Evolutionary conservation across 2,888 invertebrate genomes (phyloP).

Genomic region (Plebejus anna): DNA sequence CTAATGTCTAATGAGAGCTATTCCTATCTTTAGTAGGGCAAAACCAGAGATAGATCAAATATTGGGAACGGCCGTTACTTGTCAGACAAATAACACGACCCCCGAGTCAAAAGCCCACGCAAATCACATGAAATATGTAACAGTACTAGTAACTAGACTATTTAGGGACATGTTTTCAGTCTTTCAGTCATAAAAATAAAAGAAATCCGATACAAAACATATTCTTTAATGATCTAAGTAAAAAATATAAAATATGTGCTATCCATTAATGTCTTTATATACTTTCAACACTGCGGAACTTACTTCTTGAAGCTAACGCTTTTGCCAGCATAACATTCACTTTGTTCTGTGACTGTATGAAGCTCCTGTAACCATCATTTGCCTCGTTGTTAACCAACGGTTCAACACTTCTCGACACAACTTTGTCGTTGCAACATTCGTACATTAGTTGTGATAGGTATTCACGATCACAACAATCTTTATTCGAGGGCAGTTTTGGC

Average conservation of each 20-base stretch:
- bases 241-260: background rate
- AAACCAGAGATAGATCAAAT: too few relatives aligned
- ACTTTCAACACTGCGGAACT: constrained; percentile 49
- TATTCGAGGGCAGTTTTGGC: constrained; percentile 30
- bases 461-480: constrained; percentile 37
- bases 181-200: too few relatives aligned
- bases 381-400: constrained; percentile 48
- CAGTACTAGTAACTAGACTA: too few relatives aligned
- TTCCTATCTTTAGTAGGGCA: too few relatives aligned
- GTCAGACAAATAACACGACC: too few relatives aligned
- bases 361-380: constrained; percentile 59
- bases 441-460: constrained; percentile 38
- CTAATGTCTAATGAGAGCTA: too few relatives aligned
- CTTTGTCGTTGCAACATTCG: constrained; percentile 41
- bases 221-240: background rate
- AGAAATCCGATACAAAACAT: background rate
- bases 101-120: too few relatives aligned
- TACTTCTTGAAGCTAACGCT: constrained; percentile 53
- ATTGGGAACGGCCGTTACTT: too few relatives aligned
- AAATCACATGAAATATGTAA: too few relatives aligned
- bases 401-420: constrained; percentile 52
- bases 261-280: constrained; percentile 32
- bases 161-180: too few relatives aligned
- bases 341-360: constrained; percentile 64
- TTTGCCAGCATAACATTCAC: constrained; percentile 65